Evolutionary conservation across 2,113 vertebrate species (phyloP).

Genomic region (Dasyurus viverrinus): DNA sequence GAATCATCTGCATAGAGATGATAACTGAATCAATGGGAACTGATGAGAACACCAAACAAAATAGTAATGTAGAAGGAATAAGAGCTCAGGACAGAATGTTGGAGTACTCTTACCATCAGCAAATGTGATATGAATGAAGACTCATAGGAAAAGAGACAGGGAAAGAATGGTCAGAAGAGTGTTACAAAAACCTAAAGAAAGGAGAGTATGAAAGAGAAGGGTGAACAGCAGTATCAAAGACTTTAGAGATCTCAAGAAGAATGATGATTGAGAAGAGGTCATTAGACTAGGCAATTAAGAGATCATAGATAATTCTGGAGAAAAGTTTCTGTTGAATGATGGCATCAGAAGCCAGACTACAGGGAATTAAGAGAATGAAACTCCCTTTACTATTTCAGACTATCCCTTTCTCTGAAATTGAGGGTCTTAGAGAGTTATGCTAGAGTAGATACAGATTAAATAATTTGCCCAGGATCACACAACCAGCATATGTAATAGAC

Average conservation of each 20-base stretch:
- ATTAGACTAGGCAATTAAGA: not conserved
- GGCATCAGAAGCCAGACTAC: not conserved
- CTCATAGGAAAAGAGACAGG: not conserved
- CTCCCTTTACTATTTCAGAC: not conserved
- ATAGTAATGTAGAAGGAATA: not conserved
- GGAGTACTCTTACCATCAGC: not conserved
- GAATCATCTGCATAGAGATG: not conserved
- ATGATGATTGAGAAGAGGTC: not conserved
- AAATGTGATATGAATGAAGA: not conserved
- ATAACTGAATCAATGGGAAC: not conserved
- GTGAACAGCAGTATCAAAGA: not conserved
- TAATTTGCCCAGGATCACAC: not conserved
- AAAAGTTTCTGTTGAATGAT: not conserved
- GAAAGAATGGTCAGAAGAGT: not conserved
- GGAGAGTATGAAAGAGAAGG: not conserved
- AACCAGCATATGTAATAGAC: not conserved
- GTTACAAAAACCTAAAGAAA: not conserved
- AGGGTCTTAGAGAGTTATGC: not conserved
- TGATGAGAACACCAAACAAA: not conserved
- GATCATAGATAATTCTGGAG: not conserved
- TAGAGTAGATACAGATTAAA: not conserved
- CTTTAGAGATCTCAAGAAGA: not conserved
- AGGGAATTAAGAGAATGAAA: not conserved
- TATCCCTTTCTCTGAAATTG: not conserved
- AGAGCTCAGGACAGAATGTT: not conserved